phyloP scores from a whole-genome alignment of 2,113 vertebrate genomes.

The Hyaena hyaena region DNA sequence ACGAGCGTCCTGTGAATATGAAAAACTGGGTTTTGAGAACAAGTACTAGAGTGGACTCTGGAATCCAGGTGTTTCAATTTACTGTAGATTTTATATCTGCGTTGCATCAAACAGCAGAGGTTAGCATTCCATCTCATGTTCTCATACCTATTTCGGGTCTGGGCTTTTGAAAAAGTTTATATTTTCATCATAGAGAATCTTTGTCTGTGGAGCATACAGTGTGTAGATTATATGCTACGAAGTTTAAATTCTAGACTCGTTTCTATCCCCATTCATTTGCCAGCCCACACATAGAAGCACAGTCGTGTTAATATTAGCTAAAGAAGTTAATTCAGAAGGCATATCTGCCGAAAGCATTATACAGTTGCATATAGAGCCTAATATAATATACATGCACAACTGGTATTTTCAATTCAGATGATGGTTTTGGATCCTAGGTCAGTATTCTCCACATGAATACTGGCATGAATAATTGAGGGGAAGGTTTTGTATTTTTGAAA shows the following conservation, averaged over 20 bases:
- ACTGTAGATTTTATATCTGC: neutral
- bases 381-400: neutral
- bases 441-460: neutral
- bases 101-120: neutral
- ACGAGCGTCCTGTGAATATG: slow-evolving; percentile 55
- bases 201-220: neutral
- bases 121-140: neutral
- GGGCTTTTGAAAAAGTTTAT: slow-evolving; percentile 15
- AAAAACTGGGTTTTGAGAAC: slow-evolving; percentile 12
- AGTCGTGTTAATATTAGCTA: neutral
- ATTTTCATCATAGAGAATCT: neutral
- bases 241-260: neutral
- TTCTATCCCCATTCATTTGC: slow-evolving; percentile 32
- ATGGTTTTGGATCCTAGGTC: neutral
- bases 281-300: neutral
- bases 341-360: neutral
- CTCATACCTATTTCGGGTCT: neutral
- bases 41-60: neutral
- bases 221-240: neutral
- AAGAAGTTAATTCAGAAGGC: slow-evolving; percentile 1
- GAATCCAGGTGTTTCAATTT: slow-evolving; percentile 41
- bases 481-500: slow-evolving; percentile 29
- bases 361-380: neutral
- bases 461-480: neutral
- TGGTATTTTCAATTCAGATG: neutral